phyloP scores from a whole-genome alignment of 2,797 vertebrate genomes.

The Melanotaenia boesemani region DNA sequence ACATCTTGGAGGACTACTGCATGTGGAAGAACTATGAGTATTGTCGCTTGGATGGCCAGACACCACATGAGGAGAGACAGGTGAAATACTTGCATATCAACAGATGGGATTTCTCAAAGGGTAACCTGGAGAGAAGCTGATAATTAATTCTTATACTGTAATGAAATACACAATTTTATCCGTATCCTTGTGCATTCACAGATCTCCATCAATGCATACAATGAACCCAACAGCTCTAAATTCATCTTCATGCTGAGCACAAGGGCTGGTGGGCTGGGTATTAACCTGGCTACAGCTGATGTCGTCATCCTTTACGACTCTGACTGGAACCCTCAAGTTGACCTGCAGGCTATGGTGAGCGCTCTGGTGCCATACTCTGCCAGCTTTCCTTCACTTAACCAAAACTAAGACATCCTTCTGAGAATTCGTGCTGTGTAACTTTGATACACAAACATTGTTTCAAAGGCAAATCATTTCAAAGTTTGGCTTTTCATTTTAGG shows the following conservation, averaged over 20 bases:
- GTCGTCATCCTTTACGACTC: conserved; percentile 99
- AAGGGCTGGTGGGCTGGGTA: conserved; percentile 96
- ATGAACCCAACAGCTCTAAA: conserved; percentile 93
- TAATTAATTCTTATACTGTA: not conserved
- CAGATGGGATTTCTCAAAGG: not conserved
- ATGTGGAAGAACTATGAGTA: conserved; percentile 99
- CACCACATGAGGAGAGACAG: conserved; percentile 98
- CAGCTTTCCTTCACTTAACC: not conserved
- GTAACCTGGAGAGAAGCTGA: not conserved
- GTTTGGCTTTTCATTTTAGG: conserved; percentile 74
- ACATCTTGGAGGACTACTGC: conserved; percentile 99
- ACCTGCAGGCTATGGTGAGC: conserved; percentile 98
- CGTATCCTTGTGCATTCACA: conserved; percentile 59
- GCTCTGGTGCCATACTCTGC: not conserved
- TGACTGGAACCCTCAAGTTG: conserved; percentile 99
- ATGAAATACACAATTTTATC: not conserved
- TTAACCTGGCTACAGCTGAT: conserved; percentile 98
- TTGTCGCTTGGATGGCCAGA: conserved; percentile 96
- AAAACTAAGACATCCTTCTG: not conserved
- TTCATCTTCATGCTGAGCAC: conserved; percentile 99
- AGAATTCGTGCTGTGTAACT: not conserved
- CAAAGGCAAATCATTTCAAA: not conserved
- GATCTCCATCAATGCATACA: conserved; percentile 96
- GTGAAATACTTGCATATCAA: conserved; percentile 66
- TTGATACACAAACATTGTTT: not conserved